These are phyloP conservation scores for Rynchops niger DNA, from an alignment of 2,113 vertebrate genomes.

Conservation along the genomic window DNA sequence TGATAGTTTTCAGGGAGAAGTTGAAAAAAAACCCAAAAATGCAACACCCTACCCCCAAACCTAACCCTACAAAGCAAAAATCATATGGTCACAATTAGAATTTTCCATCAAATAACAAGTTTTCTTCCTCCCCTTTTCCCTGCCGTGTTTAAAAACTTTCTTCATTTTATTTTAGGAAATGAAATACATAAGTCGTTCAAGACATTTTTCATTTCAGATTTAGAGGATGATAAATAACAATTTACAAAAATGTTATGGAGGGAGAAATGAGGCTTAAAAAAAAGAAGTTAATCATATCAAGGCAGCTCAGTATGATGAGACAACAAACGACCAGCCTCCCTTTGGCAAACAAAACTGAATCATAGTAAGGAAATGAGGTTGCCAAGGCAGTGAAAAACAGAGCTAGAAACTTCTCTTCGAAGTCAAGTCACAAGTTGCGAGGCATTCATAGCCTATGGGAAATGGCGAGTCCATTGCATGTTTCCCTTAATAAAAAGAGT, in stretches of 20 bases:
- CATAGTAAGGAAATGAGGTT: constrained; percentile 52
- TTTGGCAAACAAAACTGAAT: constrained; percentile 53
- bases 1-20: neutral
- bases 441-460: constrained; percentile 43
- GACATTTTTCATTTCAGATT: neutral
- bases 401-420: constrained; percentile 30
- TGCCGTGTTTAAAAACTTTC: neutral
- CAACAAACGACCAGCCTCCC: neutral
- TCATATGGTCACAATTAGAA: neutral
- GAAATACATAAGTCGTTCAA: neutral
- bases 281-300: constrained; percentile 48
- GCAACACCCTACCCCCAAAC: neutral
- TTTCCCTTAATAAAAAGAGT: neutral
- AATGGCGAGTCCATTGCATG: neutral
- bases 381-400: constrained; percentile 58
- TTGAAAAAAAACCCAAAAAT: neutral
- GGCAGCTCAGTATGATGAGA: constrained; percentile 54
- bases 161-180: neutral
- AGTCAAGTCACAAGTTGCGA: neutral
- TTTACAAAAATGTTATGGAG: neutral
- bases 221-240: constrained; percentile 33
- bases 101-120: neutral
- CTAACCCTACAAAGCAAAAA: neutral
- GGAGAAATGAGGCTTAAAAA: constrained; percentile 55
- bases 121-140: neutral